Conservation (phyloP, 2,113 vertebrate species). For the Spheniscus mendiculus region DNA sequence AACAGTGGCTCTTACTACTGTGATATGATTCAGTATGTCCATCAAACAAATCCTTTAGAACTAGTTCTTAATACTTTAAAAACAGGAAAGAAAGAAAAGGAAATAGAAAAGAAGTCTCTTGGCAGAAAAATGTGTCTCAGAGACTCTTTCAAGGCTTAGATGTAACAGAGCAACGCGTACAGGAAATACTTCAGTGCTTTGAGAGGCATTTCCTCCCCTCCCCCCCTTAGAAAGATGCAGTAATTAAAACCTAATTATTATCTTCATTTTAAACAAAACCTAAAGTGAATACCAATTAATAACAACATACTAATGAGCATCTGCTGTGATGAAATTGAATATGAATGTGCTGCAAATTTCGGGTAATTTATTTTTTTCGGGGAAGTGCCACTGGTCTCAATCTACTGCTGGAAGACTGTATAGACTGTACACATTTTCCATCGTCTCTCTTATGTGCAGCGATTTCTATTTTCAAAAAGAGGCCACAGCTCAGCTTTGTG, state of each 20-base stretch:
- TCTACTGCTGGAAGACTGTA: constrained; percentile 75
- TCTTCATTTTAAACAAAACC: constrained; percentile 90
- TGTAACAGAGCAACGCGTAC: constrained; percentile 56
- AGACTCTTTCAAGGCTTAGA: constrained; percentile 57
- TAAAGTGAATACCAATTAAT: constrained; percentile 90
- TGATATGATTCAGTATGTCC: constrained; percentile 73
- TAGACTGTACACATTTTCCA: constrained; percentile 72
- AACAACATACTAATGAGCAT: constrained; percentile 90
- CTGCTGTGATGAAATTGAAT: constrained; percentile 90
- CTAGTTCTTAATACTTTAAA: constrained; percentile 63
- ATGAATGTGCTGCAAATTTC: constrained; percentile 86
- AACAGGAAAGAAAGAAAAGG: constrained; percentile 2
- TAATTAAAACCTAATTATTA: constrained; percentile 91
- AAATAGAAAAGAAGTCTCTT: constrained; percentile 59
- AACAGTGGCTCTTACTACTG: constrained; percentile 66
- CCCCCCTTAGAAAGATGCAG: constrained; percentile 78
- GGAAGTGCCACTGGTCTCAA: constrained; percentile 81
- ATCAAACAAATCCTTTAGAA: constrained; percentile 74
- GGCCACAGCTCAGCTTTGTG: constrained; percentile 29
- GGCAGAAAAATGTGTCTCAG: constrained; percentile 63
- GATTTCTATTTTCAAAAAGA: constrained; percentile 58
- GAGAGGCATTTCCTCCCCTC: constrained; percentile 79
- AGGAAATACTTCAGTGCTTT: constrained; percentile 79
- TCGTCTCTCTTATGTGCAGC: constrained; percentile 47
- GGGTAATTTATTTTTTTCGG: constrained; percentile 85